Base-by-base conservation (phyloP, 1,140 invertebrate species). In the Nasonia giraulti region DNA sequence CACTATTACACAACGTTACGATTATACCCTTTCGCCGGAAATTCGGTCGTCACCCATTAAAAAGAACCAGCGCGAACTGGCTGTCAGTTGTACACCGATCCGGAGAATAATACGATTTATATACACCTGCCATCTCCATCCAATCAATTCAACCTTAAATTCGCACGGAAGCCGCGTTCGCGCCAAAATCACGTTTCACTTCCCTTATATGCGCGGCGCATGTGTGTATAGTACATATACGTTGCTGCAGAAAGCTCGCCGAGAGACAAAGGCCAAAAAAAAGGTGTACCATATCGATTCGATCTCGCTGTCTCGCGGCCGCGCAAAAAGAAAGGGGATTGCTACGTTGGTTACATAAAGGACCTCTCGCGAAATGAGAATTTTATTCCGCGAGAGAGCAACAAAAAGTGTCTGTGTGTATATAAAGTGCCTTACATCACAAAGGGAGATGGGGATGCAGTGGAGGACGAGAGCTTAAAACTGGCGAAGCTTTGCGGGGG, bases 361-460 rank as follows among this genome's bases (percentile, higher is more conserved):
- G 78, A 86, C 47, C 80, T 62, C 76, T 77, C 31, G 20, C 76
- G 80, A 78, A 55, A 75, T 44, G 84, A 78, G 82, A 85, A 83
- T 85, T 81, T 87, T 83, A 80, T 87, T 86, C 73, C 75, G 50
- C 74, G 78, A 76, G 85, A 71, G 14, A 31, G 23, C 23, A 71
- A 71, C 23, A 31, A 84, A 79, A 86, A 86, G 77, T 8, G 37
- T 66, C 20, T 62, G 77, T 80, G 71, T 37, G 78, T 40, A 27
- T 17, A 78, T 62, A 78, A 78, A 40, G 37, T 80, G 10, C 33
- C 47, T 69, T 80, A 71, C 68, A 80, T 80, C 40, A 71, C 33
- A 47, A 44, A 44, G 40, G 40, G 20, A 62, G 76, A 31, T 40
- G 40, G 66, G 14, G 27, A 27, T 27, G 27, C 27, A 20, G 17